Conservation (phyloP, 2,797 vertebrate genomes). For the Sebastes baramenuke region DNA sequence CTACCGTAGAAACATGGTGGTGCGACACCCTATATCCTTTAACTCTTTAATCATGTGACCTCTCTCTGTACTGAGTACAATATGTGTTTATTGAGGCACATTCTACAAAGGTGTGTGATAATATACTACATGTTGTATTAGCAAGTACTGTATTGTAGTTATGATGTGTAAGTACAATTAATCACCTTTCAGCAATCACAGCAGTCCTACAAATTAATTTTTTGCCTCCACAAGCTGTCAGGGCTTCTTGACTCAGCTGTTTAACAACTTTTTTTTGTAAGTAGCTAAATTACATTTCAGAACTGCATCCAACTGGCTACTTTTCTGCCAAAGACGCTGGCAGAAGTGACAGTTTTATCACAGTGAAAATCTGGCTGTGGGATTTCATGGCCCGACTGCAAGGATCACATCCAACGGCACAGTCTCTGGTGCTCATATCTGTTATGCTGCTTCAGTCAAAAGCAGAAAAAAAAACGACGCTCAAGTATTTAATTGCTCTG, state of each 20-base stretch:
- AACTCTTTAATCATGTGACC: too few species aligned
- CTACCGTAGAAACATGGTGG: too few species aligned
- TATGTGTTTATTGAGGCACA: not conserved
- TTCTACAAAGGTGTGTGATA: not conserved
- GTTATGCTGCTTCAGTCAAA: constrained; percentile 21
- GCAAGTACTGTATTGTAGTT: not conserved
- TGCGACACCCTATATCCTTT: too few species aligned
- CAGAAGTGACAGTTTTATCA: constrained; percentile 53
- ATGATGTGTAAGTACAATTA: not conserved
- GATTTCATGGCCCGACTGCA: constrained; percentile 46
- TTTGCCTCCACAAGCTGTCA: not conserved
- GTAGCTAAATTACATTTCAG: constrained; percentile 44
- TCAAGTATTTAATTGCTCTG: not conserved
- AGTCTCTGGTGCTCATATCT: constrained; percentile 31
- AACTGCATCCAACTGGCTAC: constrained; percentile 30
- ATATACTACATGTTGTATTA: not conserved
- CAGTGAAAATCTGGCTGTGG: constrained; percentile 47
- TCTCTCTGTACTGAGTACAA: not conserved
- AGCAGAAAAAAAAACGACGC: not conserved
- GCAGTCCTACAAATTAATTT: constrained; percentile 7
- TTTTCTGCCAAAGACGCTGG: constrained; percentile 54
- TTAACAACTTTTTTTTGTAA: constrained; percentile 38
- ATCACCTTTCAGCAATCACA: constrained; percentile 21
- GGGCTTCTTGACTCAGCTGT: constrained; percentile 31
- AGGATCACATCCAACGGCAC: constrained; percentile 23